Percentiles rank a stretch among this genome's conserved stretches.
phyloP scores from a whole-genome alignment of 2,113 vertebrate genomes.

The Hippocampus zosterae region DNA sequence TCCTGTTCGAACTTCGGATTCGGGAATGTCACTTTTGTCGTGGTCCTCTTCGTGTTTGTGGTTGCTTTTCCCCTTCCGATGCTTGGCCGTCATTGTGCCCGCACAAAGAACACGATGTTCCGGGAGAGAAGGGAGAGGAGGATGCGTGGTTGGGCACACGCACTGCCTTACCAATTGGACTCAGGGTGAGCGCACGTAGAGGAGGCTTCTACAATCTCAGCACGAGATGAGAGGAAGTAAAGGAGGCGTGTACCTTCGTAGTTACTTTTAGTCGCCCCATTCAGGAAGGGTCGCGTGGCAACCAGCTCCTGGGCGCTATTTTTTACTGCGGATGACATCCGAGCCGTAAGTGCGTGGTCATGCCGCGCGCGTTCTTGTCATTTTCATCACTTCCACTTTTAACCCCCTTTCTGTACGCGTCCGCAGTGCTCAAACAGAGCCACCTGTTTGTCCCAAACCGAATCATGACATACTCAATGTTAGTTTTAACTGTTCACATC shows the following conservation, averaged over 20 bases:
- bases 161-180: not conserved
- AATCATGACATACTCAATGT: too few relatives aligned
- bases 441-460: too few relatives aligned
- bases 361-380: not conserved
- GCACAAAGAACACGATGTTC: slow-evolving; percentile 54
- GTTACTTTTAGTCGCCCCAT: slow-evolving; percentile 15
- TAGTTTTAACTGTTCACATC: too few relatives aligned
- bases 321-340: slow-evolving; percentile 21
- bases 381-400: not conserved
- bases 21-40: slow-evolving; percentile 47
- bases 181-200: slow-evolving; percentile 17
- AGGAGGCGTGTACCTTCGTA: slow-evolving; percentile 45
- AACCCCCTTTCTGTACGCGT: not conserved
- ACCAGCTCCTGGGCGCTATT: slow-evolving; percentile 47
- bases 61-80: slow-evolving; percentile 67
- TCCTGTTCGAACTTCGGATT: slow-evolving; percentile 48
- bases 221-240: slow-evolving; percentile 20
- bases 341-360: not conserved
- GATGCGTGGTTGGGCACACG: slow-evolving; percentile 5
- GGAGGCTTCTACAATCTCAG: slow-evolving; percentile 17
- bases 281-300: slow-evolving; percentile 28
- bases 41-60: slow-evolving; percentile 66
- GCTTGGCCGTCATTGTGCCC: slow-evolving; percentile 70
- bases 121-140: slow-evolving; percentile 12
- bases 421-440: not conserved